These are phyloP conservation scores for Craniophora ligustri DNA, from an alignment of 2,888 invertebrate genomes.

Conservation along the genomic window DNA sequence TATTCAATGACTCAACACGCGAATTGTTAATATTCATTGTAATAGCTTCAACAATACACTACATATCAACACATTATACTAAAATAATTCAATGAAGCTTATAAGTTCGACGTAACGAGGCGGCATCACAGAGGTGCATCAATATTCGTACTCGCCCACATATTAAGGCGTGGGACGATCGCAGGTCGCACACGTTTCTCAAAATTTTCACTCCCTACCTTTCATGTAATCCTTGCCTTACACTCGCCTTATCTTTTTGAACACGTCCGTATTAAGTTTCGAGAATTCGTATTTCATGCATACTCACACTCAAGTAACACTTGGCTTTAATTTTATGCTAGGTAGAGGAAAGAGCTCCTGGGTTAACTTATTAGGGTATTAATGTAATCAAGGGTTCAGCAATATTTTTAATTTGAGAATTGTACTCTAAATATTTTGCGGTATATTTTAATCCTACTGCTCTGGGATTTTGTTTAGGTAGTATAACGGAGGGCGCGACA, in stretches of 20 bases:
- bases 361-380: constrained; percentile 63
- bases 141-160: constrained; percentile 78
- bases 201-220: constrained; percentile 70
- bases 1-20: constrained; percentile 61
- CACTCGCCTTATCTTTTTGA: constrained; percentile 62
- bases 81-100: constrained; percentile 67
- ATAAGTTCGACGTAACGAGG: constrained; percentile 69
- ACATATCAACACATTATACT: constrained; percentile 26
- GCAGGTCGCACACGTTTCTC: constrained; percentile 62
- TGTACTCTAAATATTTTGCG: constrained; percentile 75
- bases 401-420: constrained; percentile 75
- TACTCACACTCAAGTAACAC: constrained; percentile 43
- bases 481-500: constrained; percentile 64
- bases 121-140: constrained; percentile 66
- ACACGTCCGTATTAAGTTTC: constrained; percentile 64
- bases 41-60: constrained; percentile 39
- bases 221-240: constrained; percentile 67
- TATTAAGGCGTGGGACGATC: constrained; percentile 63
- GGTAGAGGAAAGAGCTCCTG: constrained; percentile 48
- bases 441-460: constrained; percentile 70
- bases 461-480: constrained; percentile 72
- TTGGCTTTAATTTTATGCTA: constrained; percentile 57
- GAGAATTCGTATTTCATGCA: constrained; percentile 56
- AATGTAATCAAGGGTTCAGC: constrained; percentile 35
- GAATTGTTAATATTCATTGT: constrained; percentile 35